Percentiles rank a stretch among this genome's conserved stretches.
These are phyloP conservation scores for Drosophila bipectinata DNA, from an alignment of 1,140 invertebrate genomes.

Conservation along the genomic window DNA sequence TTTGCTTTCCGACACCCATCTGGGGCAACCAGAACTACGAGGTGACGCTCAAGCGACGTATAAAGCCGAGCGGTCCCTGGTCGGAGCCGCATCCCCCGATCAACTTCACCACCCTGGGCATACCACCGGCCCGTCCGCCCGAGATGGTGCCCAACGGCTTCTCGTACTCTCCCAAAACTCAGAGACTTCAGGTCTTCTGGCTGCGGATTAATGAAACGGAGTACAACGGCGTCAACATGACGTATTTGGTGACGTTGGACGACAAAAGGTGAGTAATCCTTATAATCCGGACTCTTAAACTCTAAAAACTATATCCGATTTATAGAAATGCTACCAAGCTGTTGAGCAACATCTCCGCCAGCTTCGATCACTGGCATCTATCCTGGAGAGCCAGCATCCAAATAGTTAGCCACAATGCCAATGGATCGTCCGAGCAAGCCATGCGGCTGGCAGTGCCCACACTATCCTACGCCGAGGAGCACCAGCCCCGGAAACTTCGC, in stretches of 20 bases:
- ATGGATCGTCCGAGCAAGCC: constrained; percentile 12
- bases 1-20: constrained; percentile 16
- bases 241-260: constrained; percentile 4
- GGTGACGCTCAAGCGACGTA: not conserved
- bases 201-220: constrained; percentile 5
- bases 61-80: not conserved
- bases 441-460: constrained; percentile 15
- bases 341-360: constrained; percentile 1
- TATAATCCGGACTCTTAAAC: too few species aligned
- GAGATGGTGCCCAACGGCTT: constrained; percentile 11
- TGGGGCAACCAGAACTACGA: constrained; percentile 10
- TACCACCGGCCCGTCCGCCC: constrained; percentile 9
- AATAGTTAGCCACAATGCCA: constrained; percentile 24
- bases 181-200: constrained; percentile 38
- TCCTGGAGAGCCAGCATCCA: not conserved
- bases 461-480: constrained; percentile 1
- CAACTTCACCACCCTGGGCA: not conserved
- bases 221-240: constrained; percentile 28
- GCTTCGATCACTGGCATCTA: not conserved
- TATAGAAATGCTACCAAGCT: not conserved
- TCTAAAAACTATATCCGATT: not conserved
- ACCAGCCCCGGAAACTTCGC: not conserved
- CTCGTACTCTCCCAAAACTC: not conserved
- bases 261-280: not conserved
- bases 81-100: not conserved